Evolutionary conservation across 2,888 invertebrate species (phyloP).

Genomic region (Apamea sordens): DNA sequence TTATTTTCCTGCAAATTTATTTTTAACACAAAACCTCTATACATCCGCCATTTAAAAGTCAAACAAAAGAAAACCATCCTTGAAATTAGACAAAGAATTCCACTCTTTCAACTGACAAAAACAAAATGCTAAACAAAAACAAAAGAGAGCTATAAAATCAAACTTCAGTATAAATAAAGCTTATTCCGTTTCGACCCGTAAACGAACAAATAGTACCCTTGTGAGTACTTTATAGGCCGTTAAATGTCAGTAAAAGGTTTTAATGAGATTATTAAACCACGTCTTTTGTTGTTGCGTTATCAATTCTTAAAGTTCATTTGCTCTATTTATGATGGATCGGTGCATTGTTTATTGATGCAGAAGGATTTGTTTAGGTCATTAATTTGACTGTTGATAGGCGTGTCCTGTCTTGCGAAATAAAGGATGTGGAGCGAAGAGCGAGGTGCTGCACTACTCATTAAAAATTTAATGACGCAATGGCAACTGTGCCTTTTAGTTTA

Average conservation of each 20-base stretch:
- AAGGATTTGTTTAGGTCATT: constrained; percentile 33
- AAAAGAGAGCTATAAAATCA: constrained; percentile 73
- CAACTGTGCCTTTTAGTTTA: constrained; percentile 7
- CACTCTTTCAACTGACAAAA: constrained; percentile 49
- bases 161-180: constrained; percentile 75
- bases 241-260: constrained; percentile 85
- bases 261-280: constrained; percentile 83
- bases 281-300: constrained; percentile 69
- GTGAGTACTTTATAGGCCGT: constrained; percentile 84
- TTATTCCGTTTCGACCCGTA: constrained; percentile 65
- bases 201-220: constrained; percentile 80
- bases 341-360: constrained; percentile 55
- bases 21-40: constrained; percentile 21
- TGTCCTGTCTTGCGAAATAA: constrained; percentile 43
- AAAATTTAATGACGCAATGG: constrained; percentile 7
- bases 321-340: constrained; percentile 59
- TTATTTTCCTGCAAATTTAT: constrained; percentile 36
- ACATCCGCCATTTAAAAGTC: constrained; percentile 9
- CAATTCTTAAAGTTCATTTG: constrained; percentile 70
- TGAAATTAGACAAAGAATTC: constrained; percentile 53
- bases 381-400: constrained; percentile 23
- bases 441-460: constrained; percentile 12
- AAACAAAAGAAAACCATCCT: constrained; percentile 51
- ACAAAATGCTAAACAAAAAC: constrained; percentile 70
- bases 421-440: constrained; percentile 28